A percentile compares a stretch with the other conserved stretches of the same genome.
Conservation (phyloP, 2,113 vertebrate species). For the Sinocyclocheilus grahami region DNA sequence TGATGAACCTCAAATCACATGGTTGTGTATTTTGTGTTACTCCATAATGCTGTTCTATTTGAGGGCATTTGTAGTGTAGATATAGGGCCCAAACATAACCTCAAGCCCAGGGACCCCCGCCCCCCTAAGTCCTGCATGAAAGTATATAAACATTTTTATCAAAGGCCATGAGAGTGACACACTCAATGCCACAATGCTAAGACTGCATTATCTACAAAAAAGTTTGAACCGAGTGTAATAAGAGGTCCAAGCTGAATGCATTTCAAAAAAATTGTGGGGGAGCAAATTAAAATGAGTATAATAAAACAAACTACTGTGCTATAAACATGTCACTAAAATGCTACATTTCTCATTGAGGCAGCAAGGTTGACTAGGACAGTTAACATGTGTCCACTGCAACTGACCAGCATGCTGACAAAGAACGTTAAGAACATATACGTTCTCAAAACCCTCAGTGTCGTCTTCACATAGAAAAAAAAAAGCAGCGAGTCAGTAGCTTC, state of each 20-base stretch:
- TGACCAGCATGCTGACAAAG: neutral
- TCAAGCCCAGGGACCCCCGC: too few relatives aligned
- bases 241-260: neutral
- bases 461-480: constrained; percentile 43
- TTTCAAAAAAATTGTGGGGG: neutral
- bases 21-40: too few relatives aligned
- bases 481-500: constrained; percentile 62
- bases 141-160: neutral
- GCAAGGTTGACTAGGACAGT: neutral
- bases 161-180: neutral
- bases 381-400: neutral
- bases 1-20: too few relatives aligned
- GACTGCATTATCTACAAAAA: neutral
- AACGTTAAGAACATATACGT: neutral
- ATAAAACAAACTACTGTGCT: neutral
- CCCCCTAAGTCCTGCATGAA: too few relatives aligned
- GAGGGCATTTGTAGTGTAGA: too few relatives aligned
- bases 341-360: neutral
- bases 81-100: too few relatives aligned
- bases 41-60: too few relatives aligned
- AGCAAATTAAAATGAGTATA: neutral
- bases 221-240: neutral
- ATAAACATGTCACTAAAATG: neutral
- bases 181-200: neutral
- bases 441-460: constrained; percentile 11